A percentile compares a stretch with the other conserved stretches of the same genome.
phyloP scores from a whole-genome alignment of 2,888 invertebrate genomes.

The Oscheius sp. region DNA sequence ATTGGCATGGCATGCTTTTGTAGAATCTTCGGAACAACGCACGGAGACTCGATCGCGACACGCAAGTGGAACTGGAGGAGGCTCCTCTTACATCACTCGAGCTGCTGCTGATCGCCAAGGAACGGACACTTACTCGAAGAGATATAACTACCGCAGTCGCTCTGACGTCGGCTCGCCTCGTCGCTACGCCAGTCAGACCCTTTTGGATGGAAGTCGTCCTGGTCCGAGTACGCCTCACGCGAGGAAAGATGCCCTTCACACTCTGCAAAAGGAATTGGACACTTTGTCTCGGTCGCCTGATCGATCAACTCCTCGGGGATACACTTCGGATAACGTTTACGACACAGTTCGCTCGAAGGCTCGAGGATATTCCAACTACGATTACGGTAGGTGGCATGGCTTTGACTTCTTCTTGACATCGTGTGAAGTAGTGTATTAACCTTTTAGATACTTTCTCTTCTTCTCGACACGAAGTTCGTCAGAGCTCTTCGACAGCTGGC shows the following conservation, averaged over 20 bases:
- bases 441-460: constrained; percentile 33
- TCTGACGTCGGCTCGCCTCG: constrained; percentile 67
- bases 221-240: constrained; percentile 69
- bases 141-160: constrained; percentile 69
- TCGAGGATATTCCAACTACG: constrained; percentile 63
- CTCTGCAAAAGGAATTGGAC: constrained; percentile 69
- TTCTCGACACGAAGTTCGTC: constrained; percentile 33
- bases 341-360: constrained; percentile 61
- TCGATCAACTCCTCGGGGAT: constrained; percentile 36
- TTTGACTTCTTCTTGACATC: background rate
- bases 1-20: constrained; percentile 15
- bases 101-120: constrained; percentile 50
- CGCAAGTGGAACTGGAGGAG: constrained; percentile 52
- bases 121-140: constrained; percentile 61
- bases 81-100: constrained; percentile 62
- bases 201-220: constrained; percentile 69
- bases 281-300: constrained; percentile 66
- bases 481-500: constrained; percentile 13
- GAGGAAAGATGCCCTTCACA: constrained; percentile 67
- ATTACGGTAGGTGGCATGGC: constrained; percentile 65
- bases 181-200: constrained; percentile 68
- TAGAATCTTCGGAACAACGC: constrained; percentile 29
- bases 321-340: constrained; percentile 62
- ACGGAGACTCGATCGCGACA: constrained; percentile 54
- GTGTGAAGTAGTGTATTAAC: constrained; percentile 26